phyloP scores from a whole-genome alignment of 2,888 invertebrate species.

The Epistrophe eligans region DNA sequence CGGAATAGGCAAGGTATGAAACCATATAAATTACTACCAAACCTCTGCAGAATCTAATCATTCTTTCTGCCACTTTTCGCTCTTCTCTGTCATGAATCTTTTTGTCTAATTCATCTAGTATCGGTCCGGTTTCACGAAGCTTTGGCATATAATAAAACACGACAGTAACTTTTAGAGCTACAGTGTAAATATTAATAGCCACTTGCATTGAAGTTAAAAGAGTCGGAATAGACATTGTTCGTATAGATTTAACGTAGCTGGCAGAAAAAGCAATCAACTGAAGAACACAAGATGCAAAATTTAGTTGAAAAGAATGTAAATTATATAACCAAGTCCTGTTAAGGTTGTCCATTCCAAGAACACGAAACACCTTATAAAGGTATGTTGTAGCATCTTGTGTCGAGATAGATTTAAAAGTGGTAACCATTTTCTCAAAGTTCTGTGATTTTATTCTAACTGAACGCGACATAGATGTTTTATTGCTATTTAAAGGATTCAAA shows the following conservation, averaged over 20 bases:
- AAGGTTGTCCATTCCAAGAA: constrained; percentile 60
- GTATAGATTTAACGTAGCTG: constrained; percentile 41
- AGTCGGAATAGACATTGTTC: constrained; percentile 26
- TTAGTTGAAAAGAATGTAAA: constrained; percentile 32
- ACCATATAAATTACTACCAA: constrained; percentile 33
- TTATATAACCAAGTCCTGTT: constrained; percentile 53
- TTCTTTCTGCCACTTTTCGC: constrained; percentile 20
- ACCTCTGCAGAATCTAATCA: constrained; percentile 40
- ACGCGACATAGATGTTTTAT: too few relatives aligned
- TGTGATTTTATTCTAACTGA: background rate
- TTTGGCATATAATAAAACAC: constrained; percentile 32
- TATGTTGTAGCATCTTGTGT: constrained; percentile 35
- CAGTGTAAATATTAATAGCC: constrained; percentile 40
- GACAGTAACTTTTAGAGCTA: constrained; percentile 24
- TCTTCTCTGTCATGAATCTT: constrained; percentile 40
- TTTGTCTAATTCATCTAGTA: constrained; percentile 45
- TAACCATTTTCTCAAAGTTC: background rate
- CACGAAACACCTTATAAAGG: constrained; percentile 40
- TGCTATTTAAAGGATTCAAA: constrained; percentile 32
- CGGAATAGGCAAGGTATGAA: constrained; percentile 35
- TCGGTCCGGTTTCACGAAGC: constrained; percentile 29
- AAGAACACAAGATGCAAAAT: constrained; percentile 39
- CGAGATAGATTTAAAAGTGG: constrained; percentile 11
- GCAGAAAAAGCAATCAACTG: constrained; percentile 40
- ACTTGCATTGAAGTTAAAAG: constrained; percentile 59